Conservation (phyloP, 37 sponge, comb jelly and placozoan species). For the Cliona cf. orientalis region DNA sequence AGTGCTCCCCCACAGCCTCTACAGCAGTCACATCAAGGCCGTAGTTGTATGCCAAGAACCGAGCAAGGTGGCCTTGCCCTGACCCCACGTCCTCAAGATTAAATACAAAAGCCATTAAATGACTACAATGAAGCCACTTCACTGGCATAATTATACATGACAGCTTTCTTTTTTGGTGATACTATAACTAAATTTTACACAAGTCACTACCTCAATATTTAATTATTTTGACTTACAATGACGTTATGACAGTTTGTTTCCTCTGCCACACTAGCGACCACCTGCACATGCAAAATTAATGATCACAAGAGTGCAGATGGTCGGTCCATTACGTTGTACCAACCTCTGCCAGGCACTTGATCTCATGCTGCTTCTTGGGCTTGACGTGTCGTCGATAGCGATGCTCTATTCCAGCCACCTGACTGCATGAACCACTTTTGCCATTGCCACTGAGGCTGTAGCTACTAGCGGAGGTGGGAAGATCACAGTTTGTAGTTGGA, state of each 20-base stretch:
- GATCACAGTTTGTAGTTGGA: too few relatives aligned
- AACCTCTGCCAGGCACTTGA: conserved; percentile 62
- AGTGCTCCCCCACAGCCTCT: conserved; percentile 66
- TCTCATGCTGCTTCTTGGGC: conserved; percentile 85
- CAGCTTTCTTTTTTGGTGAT: too few relatives aligned
- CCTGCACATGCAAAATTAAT: conserved; percentile 24
- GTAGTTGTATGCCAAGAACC: conserved; percentile 68
- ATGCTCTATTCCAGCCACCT: conserved; percentile 42
- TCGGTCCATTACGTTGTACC: too few relatives aligned
- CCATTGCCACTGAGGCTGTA: too few relatives aligned
- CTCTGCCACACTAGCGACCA: conserved; percentile 17
- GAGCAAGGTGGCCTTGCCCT: conserved; percentile 73
- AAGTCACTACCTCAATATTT: too few relatives aligned
- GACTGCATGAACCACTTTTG: neutral
- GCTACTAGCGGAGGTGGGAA: too few relatives aligned
- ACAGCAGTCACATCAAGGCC: conserved; percentile 68
- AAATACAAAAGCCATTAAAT: neutral
- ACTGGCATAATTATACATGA: too few relatives aligned
- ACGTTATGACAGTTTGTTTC: conserved; percentile 38
- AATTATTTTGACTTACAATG: conserved; percentile 72
- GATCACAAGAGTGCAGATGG: neutral
- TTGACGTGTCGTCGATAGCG: conserved; percentile 65
- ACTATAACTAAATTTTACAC: too few relatives aligned
- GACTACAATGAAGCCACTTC: neutral
- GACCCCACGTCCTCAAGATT: conserved; percentile 53